Percentiles rank a stretch among this genome's conserved stretches.
phyloP scores from a whole-genome alignment of 2,797 vertebrate species.

The Urocyon cinereoargenteus region DNA sequence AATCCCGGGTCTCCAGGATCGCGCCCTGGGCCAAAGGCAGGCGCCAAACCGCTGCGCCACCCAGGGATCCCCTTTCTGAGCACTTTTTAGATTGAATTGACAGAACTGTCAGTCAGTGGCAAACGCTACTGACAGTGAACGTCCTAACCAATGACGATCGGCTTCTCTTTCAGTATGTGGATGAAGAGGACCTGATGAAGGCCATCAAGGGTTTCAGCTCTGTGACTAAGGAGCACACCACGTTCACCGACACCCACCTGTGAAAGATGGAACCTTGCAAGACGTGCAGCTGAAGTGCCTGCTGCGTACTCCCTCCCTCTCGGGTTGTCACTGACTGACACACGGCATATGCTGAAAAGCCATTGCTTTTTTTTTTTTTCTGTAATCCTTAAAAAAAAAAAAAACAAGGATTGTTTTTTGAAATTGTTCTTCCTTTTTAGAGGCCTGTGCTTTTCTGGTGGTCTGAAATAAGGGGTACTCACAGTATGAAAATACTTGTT shows the following conservation, averaged over 20 bases:
- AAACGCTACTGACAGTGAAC: background rate
- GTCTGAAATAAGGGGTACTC: background rate
- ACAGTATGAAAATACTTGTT: background rate
- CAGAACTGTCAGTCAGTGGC: background rate
- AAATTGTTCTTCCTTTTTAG: background rate
- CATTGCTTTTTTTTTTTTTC: too few species aligned
- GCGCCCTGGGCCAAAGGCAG: too few species aligned
- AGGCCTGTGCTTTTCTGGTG: background rate
- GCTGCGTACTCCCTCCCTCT: rapidly evolving
- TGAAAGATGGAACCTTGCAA: slow-evolving; percentile 70
- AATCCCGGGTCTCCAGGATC: too few species aligned
- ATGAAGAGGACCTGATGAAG: slow-evolving; percentile 94
- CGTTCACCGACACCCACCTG: slow-evolving; percentile 96
- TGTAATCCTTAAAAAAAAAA: background rate
- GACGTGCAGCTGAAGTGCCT: rapidly evolving
- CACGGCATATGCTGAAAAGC: background rate
- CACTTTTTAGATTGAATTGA: background rate
- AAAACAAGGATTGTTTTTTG: background rate
- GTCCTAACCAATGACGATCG: background rate
- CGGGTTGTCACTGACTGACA: background rate
- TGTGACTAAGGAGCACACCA: slow-evolving; percentile 93
- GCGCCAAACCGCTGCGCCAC: too few species aligned
- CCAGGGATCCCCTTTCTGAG: too few species aligned
- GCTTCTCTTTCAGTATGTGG: slow-evolving; percentile 89
- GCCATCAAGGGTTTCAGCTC: slow-evolving; percentile 95